These are phyloP conservation scores for Pongo pygmaeus DNA, from an alignment of 2,113 vertebrate species.

Conservation along the genomic window DNA sequence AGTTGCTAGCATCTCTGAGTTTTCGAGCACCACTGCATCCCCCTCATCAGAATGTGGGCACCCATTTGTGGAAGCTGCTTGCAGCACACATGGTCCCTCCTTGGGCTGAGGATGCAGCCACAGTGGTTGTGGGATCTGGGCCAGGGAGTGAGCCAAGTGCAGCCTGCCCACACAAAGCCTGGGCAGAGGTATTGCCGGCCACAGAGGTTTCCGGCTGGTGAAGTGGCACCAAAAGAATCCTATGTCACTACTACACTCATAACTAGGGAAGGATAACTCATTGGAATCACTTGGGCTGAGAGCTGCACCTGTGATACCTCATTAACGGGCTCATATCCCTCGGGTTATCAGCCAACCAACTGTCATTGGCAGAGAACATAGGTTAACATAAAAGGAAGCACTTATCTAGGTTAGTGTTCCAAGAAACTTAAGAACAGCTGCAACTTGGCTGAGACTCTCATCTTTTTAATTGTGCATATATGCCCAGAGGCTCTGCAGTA, in stretches of 20 bases:
- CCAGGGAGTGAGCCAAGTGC: too few species aligned
- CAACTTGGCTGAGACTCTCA: conserved; percentile 26
- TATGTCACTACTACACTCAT: not conserved
- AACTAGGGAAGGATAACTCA: not conserved
- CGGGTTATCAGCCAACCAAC: not conserved
- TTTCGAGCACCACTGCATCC: too few species aligned
- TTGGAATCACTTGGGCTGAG: not conserved
- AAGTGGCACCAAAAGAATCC: too few species aligned
- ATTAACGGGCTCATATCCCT: rapidly evolving
- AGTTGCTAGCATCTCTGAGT: too few species aligned
- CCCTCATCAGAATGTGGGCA: too few species aligned
- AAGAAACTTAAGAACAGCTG: not conserved
- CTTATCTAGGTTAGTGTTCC: not conserved
- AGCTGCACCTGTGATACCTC: not conserved
- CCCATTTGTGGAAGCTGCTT: too few species aligned
- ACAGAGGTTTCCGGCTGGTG: too few species aligned
- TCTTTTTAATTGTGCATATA: conserved; percentile 48
- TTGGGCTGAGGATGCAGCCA: too few species aligned
- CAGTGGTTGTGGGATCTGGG: too few species aligned
- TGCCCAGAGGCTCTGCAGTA: conserved; percentile 34
- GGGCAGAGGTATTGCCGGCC: too few species aligned
- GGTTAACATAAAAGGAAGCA: not conserved
- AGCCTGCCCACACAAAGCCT: too few species aligned
- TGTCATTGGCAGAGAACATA: not conserved
- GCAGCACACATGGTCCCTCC: too few species aligned